These are phyloP conservation scores for Tachyglossus aculeatus DNA, from an alignment of 2,797 vertebrate genomes.

Conservation along the genomic window DNA sequence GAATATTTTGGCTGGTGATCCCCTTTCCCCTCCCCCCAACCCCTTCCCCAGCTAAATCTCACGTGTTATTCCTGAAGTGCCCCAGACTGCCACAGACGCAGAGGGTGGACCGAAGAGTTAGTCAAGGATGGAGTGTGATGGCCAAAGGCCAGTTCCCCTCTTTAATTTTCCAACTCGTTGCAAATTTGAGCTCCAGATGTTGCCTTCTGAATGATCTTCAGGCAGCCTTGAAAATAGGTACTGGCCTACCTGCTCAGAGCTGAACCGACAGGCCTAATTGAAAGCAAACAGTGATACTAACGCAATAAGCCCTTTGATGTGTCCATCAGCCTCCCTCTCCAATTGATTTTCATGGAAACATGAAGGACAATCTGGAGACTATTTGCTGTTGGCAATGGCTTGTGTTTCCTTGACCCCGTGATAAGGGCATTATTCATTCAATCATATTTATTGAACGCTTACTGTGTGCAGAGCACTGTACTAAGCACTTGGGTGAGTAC, in stretches of 20 bases:
- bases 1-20: constrained; percentile 4
- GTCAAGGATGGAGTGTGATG: constrained; percentile 6
- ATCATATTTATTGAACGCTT: no score
- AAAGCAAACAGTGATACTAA: not conserved
- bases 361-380: not conserved
- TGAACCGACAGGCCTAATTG: not conserved
- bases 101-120: constrained; percentile 10
- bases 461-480: no score
- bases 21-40: not conserved
- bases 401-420: no score
- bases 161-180: constrained; percentile 27
- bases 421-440: no score
- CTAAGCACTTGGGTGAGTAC: no score
- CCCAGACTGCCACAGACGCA: constrained; percentile 1
- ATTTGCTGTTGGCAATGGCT: no score
- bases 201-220: constrained; percentile 1
- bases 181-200: constrained; percentile 12
- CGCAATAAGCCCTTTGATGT: not conserved
- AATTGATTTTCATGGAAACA: not conserved
- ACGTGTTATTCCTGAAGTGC: constrained; percentile 10
- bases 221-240: not conserved
- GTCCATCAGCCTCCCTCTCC: not conserved
- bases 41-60: no score
- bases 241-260: not conserved
- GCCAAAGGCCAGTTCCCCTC: not conserved